Evolutionary conservation across 92 coral and sea anemone species (phyloP).

Genomic region (Bergia puertoricense): DNA sequence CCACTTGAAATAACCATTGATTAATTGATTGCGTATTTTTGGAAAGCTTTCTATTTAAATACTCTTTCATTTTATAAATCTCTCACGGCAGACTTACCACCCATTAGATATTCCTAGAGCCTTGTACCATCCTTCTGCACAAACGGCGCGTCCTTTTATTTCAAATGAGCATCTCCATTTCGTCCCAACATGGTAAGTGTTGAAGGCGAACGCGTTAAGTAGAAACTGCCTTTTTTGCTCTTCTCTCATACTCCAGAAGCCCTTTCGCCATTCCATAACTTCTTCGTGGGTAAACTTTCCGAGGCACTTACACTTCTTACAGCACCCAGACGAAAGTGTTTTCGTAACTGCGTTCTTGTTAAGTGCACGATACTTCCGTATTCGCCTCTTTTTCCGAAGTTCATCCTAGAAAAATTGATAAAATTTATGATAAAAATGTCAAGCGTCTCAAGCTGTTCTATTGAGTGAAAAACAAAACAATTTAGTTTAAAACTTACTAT

Average conservation of each 20-base stretch:
- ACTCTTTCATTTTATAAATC: no score
- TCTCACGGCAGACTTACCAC: neutral
- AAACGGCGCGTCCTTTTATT: slow-evolving; percentile 21
- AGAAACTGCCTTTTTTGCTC: slow-evolving; percentile 32
- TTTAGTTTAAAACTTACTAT: neutral
- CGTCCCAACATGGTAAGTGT: slow-evolving; percentile 7
- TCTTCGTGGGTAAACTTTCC: neutral
- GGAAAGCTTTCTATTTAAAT: no score
- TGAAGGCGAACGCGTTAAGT: slow-evolving; percentile 17
- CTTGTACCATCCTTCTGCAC: slow-evolving; percentile 26
- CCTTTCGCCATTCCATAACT: slow-evolving; percentile 7
- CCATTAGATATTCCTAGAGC: slow-evolving; percentile 36
- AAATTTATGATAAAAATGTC: neutral
- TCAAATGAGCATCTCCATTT: neutral
- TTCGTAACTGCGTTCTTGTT: neutral
- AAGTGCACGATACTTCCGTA: neutral
- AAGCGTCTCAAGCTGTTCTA: neutral
- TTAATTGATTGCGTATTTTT: no score
- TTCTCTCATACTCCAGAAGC: slow-evolving; percentile 7
- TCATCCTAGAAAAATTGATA: neutral
- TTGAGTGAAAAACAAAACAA: neutral
- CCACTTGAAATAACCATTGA: no score
- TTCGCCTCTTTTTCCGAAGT: neutral
- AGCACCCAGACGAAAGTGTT: neutral
- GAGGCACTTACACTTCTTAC: slow-evolving; percentile 15